Percentiles rank a stretch among this genome's conserved stretches.
These are phyloP conservation scores for Tupiocoris notatus DNA, from an alignment of 2,888 invertebrate species.

Conservation along the genomic window DNA sequence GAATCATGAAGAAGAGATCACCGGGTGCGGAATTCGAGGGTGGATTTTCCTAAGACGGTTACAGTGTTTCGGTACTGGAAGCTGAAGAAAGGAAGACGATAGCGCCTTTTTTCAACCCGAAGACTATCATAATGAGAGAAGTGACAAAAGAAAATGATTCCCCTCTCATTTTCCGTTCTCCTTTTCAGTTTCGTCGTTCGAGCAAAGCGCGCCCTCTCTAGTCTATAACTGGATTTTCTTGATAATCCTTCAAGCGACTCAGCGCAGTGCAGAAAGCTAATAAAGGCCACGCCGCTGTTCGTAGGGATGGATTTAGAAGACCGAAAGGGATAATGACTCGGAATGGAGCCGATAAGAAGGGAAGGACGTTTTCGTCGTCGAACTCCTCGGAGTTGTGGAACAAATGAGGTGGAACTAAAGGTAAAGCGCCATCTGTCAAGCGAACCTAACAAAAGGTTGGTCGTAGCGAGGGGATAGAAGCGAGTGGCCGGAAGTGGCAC, in stretches of 20 bases:
- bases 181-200: neutral
- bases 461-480: neutral
- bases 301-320: neutral
- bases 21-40: neutral
- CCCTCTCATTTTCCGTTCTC: too few species aligned
- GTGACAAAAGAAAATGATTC: neutral
- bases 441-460: constrained; percentile 10
- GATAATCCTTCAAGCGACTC: neutral
- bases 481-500: neutral
- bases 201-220: neutral
- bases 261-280: neutral
- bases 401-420: constrained; percentile 37
- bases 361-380: too few species aligned
- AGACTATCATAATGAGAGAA: neutral
- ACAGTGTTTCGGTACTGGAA: neutral
- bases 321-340: constrained; percentile 29
- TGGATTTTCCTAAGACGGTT: neutral
- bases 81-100: neutral
- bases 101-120: neutral
- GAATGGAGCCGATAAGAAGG: constrained; percentile 34
- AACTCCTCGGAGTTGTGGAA: constrained; percentile 6
- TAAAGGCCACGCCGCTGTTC: neutral
- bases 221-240: neutral
- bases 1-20: neutral
- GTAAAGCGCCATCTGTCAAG: constrained; percentile 32